Evolutionary conservation across 2,113 vertebrate genomes (phyloP).

Genomic region (Australoheros scitulus): DNA sequence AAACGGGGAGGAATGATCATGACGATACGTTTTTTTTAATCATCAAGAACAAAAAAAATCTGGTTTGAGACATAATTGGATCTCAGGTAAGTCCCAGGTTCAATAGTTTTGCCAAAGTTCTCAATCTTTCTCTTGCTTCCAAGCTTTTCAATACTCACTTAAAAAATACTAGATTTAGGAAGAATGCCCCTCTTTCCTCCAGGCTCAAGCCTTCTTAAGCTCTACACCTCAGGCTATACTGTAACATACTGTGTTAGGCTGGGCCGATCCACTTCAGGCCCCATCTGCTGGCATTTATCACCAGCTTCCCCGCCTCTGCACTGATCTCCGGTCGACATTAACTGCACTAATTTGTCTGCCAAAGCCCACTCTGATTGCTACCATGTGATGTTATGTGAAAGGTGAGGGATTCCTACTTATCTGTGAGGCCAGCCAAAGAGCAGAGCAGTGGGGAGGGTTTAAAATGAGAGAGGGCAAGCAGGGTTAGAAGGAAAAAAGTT

Average conservation of each 20-base stretch:
- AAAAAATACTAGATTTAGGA: constrained; percentile 26
- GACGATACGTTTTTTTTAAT: not conserved
- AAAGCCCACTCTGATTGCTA: constrained; percentile 78
- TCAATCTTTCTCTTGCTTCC: not conserved
- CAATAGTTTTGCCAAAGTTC: not conserved
- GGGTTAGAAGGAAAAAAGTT: constrained; percentile 18
- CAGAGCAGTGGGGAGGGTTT: not conserved
- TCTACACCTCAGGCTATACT: constrained; percentile 42
- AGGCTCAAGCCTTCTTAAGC: constrained; percentile 17
- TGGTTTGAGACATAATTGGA: not conserved
- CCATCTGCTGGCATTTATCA: constrained; percentile 81
- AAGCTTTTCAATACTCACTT: not conserved
- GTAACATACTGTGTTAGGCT: constrained; percentile 36
- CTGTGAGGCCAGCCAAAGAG: constrained; percentile 57
- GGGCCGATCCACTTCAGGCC: constrained; percentile 47
- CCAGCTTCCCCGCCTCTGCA: constrained; percentile 70
- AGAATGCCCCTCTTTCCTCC: constrained; percentile 23
- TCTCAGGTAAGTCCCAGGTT: not conserved
- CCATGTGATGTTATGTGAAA: constrained; percentile 78
- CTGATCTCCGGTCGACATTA: constrained; percentile 78
- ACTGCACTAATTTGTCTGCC: constrained; percentile 81
- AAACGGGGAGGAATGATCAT: not conserved
- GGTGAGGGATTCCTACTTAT: constrained; percentile 78
- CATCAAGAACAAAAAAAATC: not conserved
- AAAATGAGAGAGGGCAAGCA: constrained; percentile 23